Evolutionary conservation across 2,888 invertebrate species (phyloP), one percentile per base, ranked within the genome.

Genomic region (Tetrapedia diversipes): DNA sequence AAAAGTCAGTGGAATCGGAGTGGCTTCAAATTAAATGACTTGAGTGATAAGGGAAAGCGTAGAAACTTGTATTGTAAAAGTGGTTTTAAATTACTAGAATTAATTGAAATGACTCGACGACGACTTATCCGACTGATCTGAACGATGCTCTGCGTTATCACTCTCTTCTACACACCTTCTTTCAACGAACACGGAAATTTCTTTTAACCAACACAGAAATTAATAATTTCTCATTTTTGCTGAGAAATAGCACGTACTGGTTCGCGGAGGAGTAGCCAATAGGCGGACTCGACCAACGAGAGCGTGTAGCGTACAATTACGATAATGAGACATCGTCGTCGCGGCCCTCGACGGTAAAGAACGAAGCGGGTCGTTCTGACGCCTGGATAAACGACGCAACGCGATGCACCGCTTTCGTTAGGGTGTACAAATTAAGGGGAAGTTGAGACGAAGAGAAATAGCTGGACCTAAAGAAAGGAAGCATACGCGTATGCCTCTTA

Each of bases 251-350:
- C 51, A 32, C 53, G 43, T 29, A 45, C 54, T 41, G 39, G 24
- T 22, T 24, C 37, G 16, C 37, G 29, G 34, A 73, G 37, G 51
- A 64, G 43, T 47, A 60, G 61, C 64, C 43, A 64, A 77, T 70
- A 64, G 61, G n/a, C 61, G 47, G 41, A 49, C 51, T 51, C 66
- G 51, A 56, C 66, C 68, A 64, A 74, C 64, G 57, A 32, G 22
- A 59, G 59, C 77, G 69, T 64, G 69, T 77, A 45, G 67, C 64
- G 70, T 76, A 75, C 84, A 82, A 84, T 85, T 84, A 82, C 76
- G 79, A 80, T 82, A 82, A 83, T 76, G 78, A 82, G 79, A 73
- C 71, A 60, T 34, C 72, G 60, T 49, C 65, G 70, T 70, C 67
- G 67, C 68, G 63, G 69, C 47, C 61, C 49, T 56, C 49, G 64